phyloP scores from a whole-genome alignment of 2,797 vertebrate species.

The Ibycter americanus region DNA sequence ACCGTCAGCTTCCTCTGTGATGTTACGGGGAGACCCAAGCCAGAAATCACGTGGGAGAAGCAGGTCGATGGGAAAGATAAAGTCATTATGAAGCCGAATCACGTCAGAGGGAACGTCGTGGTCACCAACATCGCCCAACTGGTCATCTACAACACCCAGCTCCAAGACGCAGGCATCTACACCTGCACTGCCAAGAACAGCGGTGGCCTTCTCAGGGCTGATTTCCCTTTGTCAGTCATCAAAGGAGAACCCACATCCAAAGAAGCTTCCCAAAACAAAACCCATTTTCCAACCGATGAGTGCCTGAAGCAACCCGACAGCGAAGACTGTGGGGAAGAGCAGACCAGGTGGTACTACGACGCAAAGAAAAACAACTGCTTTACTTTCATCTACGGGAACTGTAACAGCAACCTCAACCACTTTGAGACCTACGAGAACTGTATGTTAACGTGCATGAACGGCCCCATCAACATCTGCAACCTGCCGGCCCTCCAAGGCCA shows the following conservation, averaged over 20 bases:
- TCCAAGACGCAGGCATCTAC: constrained; percentile 91
- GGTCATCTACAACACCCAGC: constrained; percentile 94
- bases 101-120: constrained; percentile 89
- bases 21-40: constrained; percentile 89
- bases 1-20: constrained; percentile 96
- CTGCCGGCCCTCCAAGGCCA: constrained; percentile 90
- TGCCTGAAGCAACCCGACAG: constrained; percentile 85
- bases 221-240: constrained; percentile 87
- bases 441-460: constrained; percentile 88
- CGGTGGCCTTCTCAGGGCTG: constrained; percentile 81
- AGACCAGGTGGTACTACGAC: constrained; percentile 91
- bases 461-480: constrained; percentile 84
- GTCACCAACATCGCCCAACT: constrained; percentile 97
- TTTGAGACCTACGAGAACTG: constrained; percentile 89
- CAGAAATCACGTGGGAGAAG: constrained; percentile 95
- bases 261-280: constrained; percentile 77
- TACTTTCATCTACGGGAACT: constrained; percentile 85
- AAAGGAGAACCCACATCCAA: constrained; percentile 71
- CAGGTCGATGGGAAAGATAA: constrained; percentile 83
- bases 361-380: constrained; percentile 92
- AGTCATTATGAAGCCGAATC: constrained; percentile 90
- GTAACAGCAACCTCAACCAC: constrained; percentile 86
- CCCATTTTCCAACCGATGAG: constrained; percentile 81
- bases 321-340: constrained; percentile 88
- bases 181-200: constrained; percentile 90